phyloP scores from a whole-genome alignment of 2,888 invertebrate species.

The Mycogona germanica region DNA sequence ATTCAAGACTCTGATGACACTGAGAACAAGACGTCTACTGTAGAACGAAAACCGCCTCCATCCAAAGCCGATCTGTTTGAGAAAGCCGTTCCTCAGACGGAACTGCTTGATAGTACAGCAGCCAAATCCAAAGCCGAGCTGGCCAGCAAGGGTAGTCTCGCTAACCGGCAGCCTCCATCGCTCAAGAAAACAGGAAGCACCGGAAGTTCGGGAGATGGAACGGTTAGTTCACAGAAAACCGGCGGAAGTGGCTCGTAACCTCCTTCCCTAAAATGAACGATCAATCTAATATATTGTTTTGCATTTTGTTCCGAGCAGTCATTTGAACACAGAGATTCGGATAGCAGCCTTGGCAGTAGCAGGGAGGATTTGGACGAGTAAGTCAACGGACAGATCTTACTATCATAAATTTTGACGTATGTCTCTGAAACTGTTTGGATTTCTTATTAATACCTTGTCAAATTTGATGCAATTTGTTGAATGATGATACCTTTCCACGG shows the following conservation, averaged over 20 bases:
- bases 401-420: too few species aligned
- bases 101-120: slow-evolving; percentile 73
- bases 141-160: slow-evolving; percentile 55
- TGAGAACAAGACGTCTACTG: slow-evolving; percentile 54
- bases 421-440: too few species aligned
- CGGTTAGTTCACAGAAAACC: too few species aligned
- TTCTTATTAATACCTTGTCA: too few species aligned
- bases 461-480: too few species aligned
- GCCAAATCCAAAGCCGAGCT: slow-evolving; percentile 75
- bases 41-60: slow-evolving; percentile 48
- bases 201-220: slow-evolving; percentile 21
- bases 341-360: slow-evolving; percentile 12
- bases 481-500: too few species aligned
- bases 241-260: too few species aligned
- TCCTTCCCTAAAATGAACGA: background rate
- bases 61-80: slow-evolving; percentile 54
- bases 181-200: slow-evolving; percentile 26
- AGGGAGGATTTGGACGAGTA: slow-evolving; percentile 18
- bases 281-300: background rate
- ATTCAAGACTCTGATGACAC: slow-evolving; percentile 39
- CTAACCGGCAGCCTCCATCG: slow-evolving; percentile 45
- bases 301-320: background rate
- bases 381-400: background rate
- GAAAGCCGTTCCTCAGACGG: slow-evolving; percentile 74
- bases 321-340: slow-evolving; percentile 8